These are phyloP conservation scores for Drosophila ogumai DNA, from an alignment of 1,140 invertebrate species.

Conservation along the genomic window DNA sequence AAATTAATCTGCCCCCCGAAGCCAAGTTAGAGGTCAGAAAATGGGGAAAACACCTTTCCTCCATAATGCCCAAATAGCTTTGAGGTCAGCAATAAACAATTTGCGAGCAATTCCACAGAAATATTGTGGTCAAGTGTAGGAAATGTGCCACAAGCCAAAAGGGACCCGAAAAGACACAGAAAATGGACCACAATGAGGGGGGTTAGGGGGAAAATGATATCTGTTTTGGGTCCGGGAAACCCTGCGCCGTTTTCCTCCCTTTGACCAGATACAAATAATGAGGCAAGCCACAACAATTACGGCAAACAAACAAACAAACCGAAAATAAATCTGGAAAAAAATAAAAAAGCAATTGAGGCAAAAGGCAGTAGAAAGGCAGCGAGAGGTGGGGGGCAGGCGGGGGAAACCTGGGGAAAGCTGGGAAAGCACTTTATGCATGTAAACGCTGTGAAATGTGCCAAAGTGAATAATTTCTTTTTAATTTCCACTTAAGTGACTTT, in stretches of 20 bases:
- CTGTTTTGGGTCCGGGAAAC: background rate
- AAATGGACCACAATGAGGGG: constrained; percentile 36
- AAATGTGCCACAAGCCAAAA: constrained; percentile 49
- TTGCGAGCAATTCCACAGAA: constrained; percentile 54
- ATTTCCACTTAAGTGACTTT: constrained; percentile 67
- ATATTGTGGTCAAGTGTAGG: constrained; percentile 61
- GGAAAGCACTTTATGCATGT: constrained; percentile 27
- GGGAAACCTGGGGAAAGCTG: constrained; percentile 14
- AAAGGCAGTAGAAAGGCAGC: background rate
- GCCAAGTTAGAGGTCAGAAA: constrained; percentile 11
- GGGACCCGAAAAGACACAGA: constrained; percentile 34
- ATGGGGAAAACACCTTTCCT: constrained; percentile 19
- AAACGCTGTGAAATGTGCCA: constrained; percentile 51
- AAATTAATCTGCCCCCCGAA: constrained; percentile 26
- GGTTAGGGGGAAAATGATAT: constrained; percentile 4
- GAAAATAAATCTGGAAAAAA: constrained; percentile 39
- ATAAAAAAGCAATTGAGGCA: constrained; percentile 41
- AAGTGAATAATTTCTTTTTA: constrained; percentile 68
- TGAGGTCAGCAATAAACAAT: constrained; percentile 61
- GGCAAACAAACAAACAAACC: constrained; percentile 51
- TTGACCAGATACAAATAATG: constrained; percentile 54
- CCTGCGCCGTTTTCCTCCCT: constrained; percentile 2
- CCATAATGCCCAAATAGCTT: constrained; percentile 44
- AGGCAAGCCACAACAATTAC: constrained; percentile 63
- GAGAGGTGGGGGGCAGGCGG: background rate